Conservation (phyloP, 2,797 vertebrate species). For the Poecilia wingei region DNA sequence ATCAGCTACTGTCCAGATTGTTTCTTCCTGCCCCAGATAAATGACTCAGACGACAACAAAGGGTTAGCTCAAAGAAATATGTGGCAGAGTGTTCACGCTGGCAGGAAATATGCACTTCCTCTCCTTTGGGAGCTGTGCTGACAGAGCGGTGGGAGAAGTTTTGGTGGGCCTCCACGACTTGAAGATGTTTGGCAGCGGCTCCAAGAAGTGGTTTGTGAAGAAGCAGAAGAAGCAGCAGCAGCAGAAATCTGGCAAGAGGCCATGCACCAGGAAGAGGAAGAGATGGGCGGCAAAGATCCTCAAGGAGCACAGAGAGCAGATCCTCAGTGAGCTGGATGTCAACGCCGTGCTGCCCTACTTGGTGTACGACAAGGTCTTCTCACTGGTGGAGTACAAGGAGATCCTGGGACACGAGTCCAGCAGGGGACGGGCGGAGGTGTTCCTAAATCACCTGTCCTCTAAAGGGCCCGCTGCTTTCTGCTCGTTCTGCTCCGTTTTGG, state of each 20-base stretch:
- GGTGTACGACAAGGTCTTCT: slow-evolving; percentile 88
- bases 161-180: slow-evolving; percentile 59
- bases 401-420: slow-evolving; percentile 83
- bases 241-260: slow-evolving; percentile 71
- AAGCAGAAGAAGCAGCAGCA: slow-evolving; percentile 76
- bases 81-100: slow-evolving; percentile 59
- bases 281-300: slow-evolving; percentile 82
- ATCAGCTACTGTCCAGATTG: slow-evolving; percentile 84
- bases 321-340: slow-evolving; percentile 86
- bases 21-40: slow-evolving; percentile 80
- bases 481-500: slow-evolving; percentile 88
- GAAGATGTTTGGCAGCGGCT: slow-evolving; percentile 85
- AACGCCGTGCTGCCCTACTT: slow-evolving; percentile 86
- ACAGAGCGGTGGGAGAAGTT: slow-evolving; percentile 64
- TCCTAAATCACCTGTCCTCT: slow-evolving; percentile 86
- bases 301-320: slow-evolving; percentile 82
- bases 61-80: slow-evolving; percentile 59
- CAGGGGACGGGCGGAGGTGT: slow-evolving; percentile 81
- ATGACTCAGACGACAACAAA: slow-evolving; percentile 74
- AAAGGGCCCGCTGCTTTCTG: slow-evolving; percentile 89
- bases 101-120: slow-evolving; percentile 75
- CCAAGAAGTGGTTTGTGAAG: slow-evolving; percentile 85
- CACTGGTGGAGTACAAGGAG: slow-evolving; percentile 88
- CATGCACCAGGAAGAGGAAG: slow-evolving; percentile 78
- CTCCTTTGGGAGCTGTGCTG: slow-evolving; percentile 60